A percentile compares a stretch with the other conserved stretches of the same genome.
These are phyloP conservation scores for Hypotaenidia philippensis DNA, from an alignment of 2,797 vertebrate genomes.

Conservation along the genomic window DNA sequence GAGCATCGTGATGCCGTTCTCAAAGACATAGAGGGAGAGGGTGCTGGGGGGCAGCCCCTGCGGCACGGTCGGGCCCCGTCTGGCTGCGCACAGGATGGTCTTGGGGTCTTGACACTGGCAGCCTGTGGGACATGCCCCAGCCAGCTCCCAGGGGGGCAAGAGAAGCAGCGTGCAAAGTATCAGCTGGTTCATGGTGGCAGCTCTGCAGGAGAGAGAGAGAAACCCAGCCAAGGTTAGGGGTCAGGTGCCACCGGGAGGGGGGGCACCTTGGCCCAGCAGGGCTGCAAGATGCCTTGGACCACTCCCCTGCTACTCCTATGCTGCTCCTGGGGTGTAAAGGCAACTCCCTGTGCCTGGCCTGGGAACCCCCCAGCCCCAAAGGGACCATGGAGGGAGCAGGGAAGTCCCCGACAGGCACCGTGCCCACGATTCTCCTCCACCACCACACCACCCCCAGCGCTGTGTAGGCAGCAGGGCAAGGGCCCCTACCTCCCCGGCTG, in stretches of 20 bases:
- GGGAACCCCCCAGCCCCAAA: background rate
- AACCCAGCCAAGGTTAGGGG: background rate
- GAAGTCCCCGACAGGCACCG: fast-evolving
- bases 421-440: too few relatives aligned
- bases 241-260: background rate
- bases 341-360: fast-evolving
- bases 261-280: background rate
- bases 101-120: conserved; percentile 82
- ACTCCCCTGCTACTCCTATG: too few relatives aligned
- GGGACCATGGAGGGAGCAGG: background rate
- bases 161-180: conserved; percentile 80
- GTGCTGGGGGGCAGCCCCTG: conserved; percentile 82
- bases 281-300: background rate
- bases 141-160: conserved; percentile 37
- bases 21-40: conserved; percentile 87
- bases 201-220: conserved; percentile 57
- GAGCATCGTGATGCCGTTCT: conserved; percentile 87
- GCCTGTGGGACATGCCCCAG: conserved; percentile 83
- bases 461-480: background rate
- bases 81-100: conserved; percentile 87
- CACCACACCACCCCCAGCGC: too few relatives aligned
- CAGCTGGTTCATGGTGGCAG: conserved; percentile 73
- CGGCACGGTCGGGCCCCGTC: conserved; percentile 82
- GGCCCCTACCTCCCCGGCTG: background rate
- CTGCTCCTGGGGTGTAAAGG: background rate